These are phyloP conservation scores for Hipposideros armiger DNA, from an alignment of 2,113 vertebrate species.

Conservation along the genomic window DNA sequence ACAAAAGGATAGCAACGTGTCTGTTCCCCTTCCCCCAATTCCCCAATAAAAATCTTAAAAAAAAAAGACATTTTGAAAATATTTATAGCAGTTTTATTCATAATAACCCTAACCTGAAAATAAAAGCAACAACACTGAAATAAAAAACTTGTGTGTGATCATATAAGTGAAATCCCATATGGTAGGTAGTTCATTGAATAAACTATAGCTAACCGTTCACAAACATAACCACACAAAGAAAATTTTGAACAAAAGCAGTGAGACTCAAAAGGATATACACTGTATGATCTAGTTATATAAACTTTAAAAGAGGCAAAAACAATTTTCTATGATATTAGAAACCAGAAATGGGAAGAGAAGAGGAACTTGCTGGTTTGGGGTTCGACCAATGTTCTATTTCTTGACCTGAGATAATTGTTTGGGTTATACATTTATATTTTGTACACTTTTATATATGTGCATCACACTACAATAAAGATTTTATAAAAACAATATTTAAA, in stretches of 20 bases:
- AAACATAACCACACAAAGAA: not conserved
- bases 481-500: not conserved
- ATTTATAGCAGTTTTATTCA: not conserved
- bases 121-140: not conserved
- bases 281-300: not conserved
- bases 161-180: not conserved
- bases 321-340: not conserved
- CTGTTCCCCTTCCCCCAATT: no score
- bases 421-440: not conserved
- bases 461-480: not conserved
- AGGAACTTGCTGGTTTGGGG: not conserved
- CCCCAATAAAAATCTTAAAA: no score
- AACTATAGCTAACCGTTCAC: not conserved
- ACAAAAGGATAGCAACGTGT: no score
- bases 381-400: not conserved
- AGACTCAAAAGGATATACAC: not conserved
- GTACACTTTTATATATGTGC: not conserved
- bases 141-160: not conserved
- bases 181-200: not conserved
- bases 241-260: not conserved
- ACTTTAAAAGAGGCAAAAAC: not conserved
- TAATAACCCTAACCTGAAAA: not conserved
- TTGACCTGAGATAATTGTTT: not conserved
- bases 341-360: not conserved
- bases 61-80: not conserved